phyloP scores from a whole-genome alignment of 2,888 invertebrate genomes.

The Himalopsyche anomala region DNA sequence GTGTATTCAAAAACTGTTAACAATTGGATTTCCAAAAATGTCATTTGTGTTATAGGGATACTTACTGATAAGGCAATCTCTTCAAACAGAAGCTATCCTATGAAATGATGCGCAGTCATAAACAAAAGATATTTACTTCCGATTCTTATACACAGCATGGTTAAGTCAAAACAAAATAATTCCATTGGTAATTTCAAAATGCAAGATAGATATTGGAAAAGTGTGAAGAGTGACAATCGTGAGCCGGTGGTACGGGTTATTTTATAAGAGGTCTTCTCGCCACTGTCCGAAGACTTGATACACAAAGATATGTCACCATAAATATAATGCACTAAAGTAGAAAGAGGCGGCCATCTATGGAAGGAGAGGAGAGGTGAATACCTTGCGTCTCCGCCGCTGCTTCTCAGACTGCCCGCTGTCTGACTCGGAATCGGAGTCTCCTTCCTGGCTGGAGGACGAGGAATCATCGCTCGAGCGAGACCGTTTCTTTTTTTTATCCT shows the following conservation, averaged over 20 bases:
- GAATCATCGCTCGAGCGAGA: conserved; percentile 77
- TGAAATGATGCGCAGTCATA: conserved; percentile 85
- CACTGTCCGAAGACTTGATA: background rate
- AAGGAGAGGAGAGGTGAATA: conserved; percentile 47
- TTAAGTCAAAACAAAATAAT: conserved; percentile 64
- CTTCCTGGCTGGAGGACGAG: conserved; percentile 73
- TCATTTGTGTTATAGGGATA: conserved; percentile 76
- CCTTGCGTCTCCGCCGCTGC: conserved; percentile 65
- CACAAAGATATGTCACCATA: background rate
- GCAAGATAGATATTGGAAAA: conserved; percentile 34
- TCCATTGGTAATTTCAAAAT: conserved; percentile 66
- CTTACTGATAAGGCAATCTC: conserved; percentile 78
- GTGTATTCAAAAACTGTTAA: conserved; percentile 51
- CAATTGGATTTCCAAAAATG: conserved; percentile 60
- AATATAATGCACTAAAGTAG: background rate
- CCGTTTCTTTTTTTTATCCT: conserved; percentile 76
- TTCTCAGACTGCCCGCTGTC: conserved; percentile 72
- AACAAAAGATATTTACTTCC: conserved; percentile 85
- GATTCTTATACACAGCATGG: conserved; percentile 69
- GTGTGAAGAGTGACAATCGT: conserved; percentile 40
- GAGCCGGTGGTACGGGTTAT: background rate
- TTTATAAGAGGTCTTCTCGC: background rate
- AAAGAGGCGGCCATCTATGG: background rate
- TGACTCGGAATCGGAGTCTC: conserved; percentile 71
- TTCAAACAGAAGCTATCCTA: conserved; percentile 83